phyloP scores from a whole-genome alignment of 1,140 invertebrate species.

The Grapholita molesta region DNA sequence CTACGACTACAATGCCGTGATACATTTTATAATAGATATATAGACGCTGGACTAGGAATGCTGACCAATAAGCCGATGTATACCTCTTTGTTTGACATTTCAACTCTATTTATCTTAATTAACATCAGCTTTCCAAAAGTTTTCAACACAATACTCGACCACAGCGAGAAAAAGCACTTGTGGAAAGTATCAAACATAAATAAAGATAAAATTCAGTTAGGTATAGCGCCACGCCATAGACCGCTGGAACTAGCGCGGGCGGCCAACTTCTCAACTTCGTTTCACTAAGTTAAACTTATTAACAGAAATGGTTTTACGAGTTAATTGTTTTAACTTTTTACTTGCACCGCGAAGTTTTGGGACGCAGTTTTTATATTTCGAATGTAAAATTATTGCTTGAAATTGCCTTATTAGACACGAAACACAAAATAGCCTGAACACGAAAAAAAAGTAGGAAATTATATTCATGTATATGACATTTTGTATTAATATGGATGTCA shows the following conservation, averaged over 20 bases:
- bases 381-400: background rate
- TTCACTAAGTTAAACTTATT: slow-evolving; percentile 14
- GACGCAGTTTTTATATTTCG: background rate
- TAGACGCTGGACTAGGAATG: no score
- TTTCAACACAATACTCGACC: background rate
- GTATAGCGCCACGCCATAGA: no score
- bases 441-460: no score
- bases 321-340: background rate
- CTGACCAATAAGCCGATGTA: no score
- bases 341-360: background rate
- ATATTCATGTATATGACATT: no score
- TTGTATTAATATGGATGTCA: no score
- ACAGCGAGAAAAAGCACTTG: background rate
- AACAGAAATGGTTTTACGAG: slow-evolving; percentile 3
- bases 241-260: background rate
- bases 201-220: background rate
- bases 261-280: slow-evolving; percentile 1
- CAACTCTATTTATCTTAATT: background rate
- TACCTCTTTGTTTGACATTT: background rate
- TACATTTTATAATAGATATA: no score
- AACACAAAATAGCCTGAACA: no score
- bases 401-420: no score
- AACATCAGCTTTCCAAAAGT: background rate
- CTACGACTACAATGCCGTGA: no score
- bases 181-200: background rate